Base-by-base conservation (phyloP, 2,113 vertebrate species). In the Anoura caudifer region DNA sequence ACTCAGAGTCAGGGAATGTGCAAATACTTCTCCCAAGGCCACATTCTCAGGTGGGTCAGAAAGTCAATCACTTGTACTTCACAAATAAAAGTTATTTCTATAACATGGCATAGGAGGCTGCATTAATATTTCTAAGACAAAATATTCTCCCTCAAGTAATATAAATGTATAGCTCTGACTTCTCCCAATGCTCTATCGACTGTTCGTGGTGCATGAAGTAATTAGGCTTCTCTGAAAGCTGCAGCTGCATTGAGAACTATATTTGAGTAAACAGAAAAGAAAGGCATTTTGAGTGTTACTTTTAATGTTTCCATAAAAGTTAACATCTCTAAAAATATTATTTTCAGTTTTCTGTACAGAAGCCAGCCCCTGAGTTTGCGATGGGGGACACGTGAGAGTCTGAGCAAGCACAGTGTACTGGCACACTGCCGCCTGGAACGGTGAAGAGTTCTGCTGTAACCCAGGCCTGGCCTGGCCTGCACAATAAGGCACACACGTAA, bases 61-160 rank as follows among this genome's bases (percentile, higher is more conserved):
- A 90, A 97, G 86, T 87, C 95, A 95, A 93, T 96, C 88, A 94
- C 84, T 87, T 96, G 41, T 61, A 94, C 79, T 94, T 80, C 77
- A 79, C 79, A 50, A 95, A 93, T 90, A 95, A 96, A 95, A 94
- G 88, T 93, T 94, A 97, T 97, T 94, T 88, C 93, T 91, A 77
- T 87, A 86, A 94, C 88, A 94, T 86, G 73, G 95, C 82, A 92
- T 36, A 31, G 75, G 87, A 92, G 70, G 56, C 80, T 75, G 52
- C 59, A 84, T 93, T 97, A 91, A 96, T 96, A 96, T 95, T 95
- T 96, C 91, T 83, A 95, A 95, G 85, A 89, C 90, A 72, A 92
- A 96, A 89, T 89, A 75, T 72, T 95, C 61, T 96, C 95, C 77
- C 95, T 97, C 86, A 93, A 94, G 96, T 96, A 93, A 97, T 97